Conservation (phyloP, 2,888 invertebrate genomes). For the Campoplex nolae region DNA sequence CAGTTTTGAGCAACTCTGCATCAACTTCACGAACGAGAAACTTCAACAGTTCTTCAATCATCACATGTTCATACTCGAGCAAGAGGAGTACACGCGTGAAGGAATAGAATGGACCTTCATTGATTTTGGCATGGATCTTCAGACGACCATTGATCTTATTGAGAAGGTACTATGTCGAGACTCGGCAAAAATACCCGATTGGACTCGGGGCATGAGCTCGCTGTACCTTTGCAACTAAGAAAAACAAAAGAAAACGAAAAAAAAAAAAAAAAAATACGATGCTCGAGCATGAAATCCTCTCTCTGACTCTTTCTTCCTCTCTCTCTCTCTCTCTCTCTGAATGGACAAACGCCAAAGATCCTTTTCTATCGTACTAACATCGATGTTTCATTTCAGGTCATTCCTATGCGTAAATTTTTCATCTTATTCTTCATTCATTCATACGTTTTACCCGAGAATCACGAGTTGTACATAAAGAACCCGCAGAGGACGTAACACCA, state of each 20-base stretch:
- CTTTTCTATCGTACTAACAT: slow-evolving; percentile 50
- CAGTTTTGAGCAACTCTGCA: slow-evolving; percentile 92
- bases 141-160: slow-evolving; percentile 92
- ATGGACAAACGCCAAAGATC: slow-evolving; percentile 20
- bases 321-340: slow-evolving; percentile 65
- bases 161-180: slow-evolving; percentile 88
- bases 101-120: slow-evolving; percentile 92
- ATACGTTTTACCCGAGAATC: neutral
- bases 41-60: slow-evolving; percentile 93
- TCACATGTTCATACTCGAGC: slow-evolving; percentile 92
- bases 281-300: slow-evolving; percentile 73
- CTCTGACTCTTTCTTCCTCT: neutral
- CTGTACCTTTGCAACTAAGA: slow-evolving; percentile 57
- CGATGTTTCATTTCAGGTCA: slow-evolving; percentile 51
- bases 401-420: neutral
- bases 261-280: slow-evolving; percentile 46
- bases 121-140: slow-evolving; percentile 93
- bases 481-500: slow-evolving; percentile 44
- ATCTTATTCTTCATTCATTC: neutral
- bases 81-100: slow-evolving; percentile 91
- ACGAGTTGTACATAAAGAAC: neutral
- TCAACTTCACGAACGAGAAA: slow-evolving; percentile 93
- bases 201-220: slow-evolving; percentile 65
- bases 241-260: slow-evolving; percentile 29
- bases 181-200: slow-evolving; percentile 63